Evolutionary conservation across 2,113 vertebrate genomes (phyloP).

Genomic region (Ciconia maguari): DNA sequence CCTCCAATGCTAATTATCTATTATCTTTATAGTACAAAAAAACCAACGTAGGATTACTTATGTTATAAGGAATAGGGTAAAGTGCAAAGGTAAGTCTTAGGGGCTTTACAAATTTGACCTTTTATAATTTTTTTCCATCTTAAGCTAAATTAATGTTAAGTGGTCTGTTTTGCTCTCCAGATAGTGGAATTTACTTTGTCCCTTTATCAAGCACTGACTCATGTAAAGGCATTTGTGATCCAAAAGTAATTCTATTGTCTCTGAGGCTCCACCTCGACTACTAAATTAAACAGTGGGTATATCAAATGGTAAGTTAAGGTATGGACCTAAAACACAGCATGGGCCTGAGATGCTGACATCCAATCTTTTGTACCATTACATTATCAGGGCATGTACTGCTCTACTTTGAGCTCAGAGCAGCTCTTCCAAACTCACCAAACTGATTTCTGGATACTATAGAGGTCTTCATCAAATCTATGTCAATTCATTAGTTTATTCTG

Average conservation of each 20-base stretch:
- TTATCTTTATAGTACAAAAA: background rate
- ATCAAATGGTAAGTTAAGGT: background rate
- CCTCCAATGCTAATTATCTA: background rate
- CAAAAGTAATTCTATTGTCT: background rate
- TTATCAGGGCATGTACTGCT: background rate
- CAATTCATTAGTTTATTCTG: background rate
- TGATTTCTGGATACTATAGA: background rate
- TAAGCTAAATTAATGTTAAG: background rate
- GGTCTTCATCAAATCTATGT: background rate
- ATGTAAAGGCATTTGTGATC: background rate
- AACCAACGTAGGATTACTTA: background rate
- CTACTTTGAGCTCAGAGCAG: background rate
- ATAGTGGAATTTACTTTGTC: background rate
- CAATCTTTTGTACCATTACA: background rate
- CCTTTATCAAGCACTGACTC: background rate
- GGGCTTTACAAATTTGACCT: background rate
- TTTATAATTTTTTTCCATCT: background rate
- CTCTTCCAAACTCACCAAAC: background rate
- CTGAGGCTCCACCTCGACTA: background rate
- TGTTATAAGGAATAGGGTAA: background rate
- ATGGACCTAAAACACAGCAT: background rate
- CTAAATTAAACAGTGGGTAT: background rate
- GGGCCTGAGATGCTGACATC: background rate
- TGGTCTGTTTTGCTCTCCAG: background rate
- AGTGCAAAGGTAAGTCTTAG: background rate